Evolutionary conservation across 2,113 vertebrate genomes (phyloP).

Genomic region (Siniperca knerii): DNA sequence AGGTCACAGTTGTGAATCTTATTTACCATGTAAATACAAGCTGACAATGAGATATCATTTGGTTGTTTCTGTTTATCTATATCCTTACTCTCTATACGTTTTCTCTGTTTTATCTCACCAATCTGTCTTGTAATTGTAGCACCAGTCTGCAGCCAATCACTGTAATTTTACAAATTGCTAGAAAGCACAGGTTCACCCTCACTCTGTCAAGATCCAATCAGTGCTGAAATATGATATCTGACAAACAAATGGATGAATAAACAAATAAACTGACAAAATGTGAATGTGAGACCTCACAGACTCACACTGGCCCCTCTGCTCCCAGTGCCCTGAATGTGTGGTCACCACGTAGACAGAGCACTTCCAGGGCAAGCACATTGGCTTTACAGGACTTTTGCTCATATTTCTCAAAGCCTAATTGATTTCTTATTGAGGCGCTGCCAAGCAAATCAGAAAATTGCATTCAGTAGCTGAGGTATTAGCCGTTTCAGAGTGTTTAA

Average conservation of each 20-base stretch:
- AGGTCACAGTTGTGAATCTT: slow-evolving; percentile 1
- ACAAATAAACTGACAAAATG: slow-evolving; percentile 3
- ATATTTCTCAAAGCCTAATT: slow-evolving; percentile 92
- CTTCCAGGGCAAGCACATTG: slow-evolving; percentile 39
- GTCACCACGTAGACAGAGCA: slow-evolving; percentile 14
- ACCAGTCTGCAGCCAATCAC: not conserved
- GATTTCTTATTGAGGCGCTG: slow-evolving; percentile 95
- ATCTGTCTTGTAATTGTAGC: slow-evolving; percentile 10
- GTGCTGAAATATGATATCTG: slow-evolving; percentile 31
- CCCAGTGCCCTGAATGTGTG: not conserved
- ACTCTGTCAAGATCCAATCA: slow-evolving; percentile 21
- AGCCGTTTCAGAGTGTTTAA: slow-evolving; percentile 82
- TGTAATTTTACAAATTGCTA: slow-evolving; percentile 45
- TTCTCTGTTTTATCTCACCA: slow-evolving; percentile 17
- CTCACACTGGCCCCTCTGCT: slow-evolving; percentile 1
- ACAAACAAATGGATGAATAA: slow-evolving; percentile 3
- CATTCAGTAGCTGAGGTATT: slow-evolving; percentile 90
- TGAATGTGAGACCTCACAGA: too few species aligned
- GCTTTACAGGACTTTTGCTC: slow-evolving; percentile 51
- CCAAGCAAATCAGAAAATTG: slow-evolving; percentile 94
- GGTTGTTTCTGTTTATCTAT: not conserved
- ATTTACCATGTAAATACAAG: not conserved
- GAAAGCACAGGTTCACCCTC: slow-evolving; percentile 23
- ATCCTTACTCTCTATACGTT: not conserved
- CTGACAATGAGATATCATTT: not conserved